phyloP scores from a whole-genome alignment of 1,140 invertebrate genomes.

The Centruroides sculpturatus region DNA sequence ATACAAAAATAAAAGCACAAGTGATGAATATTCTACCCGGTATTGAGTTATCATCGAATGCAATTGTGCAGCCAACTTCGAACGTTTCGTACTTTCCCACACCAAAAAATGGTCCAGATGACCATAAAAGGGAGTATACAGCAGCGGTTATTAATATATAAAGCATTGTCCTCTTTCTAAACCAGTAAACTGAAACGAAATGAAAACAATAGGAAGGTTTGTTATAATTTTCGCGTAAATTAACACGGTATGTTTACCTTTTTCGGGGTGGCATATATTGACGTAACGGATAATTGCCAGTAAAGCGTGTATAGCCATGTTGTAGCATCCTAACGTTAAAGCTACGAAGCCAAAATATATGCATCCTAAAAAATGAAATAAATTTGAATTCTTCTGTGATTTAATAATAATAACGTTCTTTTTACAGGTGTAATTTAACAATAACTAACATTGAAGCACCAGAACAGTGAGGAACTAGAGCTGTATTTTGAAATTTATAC shows the following conservation, averaged over 20 bases:
- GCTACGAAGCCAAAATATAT: slow-evolving; percentile 4
- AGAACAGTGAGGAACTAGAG: too few relatives aligned
- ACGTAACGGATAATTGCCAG: slow-evolving; percentile 1
- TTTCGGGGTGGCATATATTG: background rate
- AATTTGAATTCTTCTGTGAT: background rate
- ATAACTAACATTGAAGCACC: too few relatives aligned
- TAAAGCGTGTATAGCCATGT: slow-evolving; percentile 1
- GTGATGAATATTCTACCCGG: slow-evolving; percentile 13
- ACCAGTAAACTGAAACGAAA: background rate
- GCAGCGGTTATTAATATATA: background rate
- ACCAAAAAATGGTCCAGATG: slow-evolving; percentile 14
- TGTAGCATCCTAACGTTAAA: slow-evolving; percentile 1
- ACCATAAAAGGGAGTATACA: slow-evolving; percentile 1
- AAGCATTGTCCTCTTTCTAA: background rate
- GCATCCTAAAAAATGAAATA: background rate
- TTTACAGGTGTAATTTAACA: too few relatives aligned
- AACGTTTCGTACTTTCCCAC: slow-evolving; percentile 19
- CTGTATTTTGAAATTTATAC: too few relatives aligned
- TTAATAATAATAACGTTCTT: too few relatives aligned
- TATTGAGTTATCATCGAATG: slow-evolving; percentile 13
- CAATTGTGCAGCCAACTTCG: slow-evolving; percentile 19
- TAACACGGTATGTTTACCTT: background rate
- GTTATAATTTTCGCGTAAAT: too few relatives aligned
- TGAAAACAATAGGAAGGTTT: too few relatives aligned
- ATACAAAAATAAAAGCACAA: slow-evolving; percentile 14